Evolutionary conservation across 1,140 invertebrate species (phyloP), one percentile per base, ranked within the genome.

Genomic region (Caenorhabditis remanei): DNA sequence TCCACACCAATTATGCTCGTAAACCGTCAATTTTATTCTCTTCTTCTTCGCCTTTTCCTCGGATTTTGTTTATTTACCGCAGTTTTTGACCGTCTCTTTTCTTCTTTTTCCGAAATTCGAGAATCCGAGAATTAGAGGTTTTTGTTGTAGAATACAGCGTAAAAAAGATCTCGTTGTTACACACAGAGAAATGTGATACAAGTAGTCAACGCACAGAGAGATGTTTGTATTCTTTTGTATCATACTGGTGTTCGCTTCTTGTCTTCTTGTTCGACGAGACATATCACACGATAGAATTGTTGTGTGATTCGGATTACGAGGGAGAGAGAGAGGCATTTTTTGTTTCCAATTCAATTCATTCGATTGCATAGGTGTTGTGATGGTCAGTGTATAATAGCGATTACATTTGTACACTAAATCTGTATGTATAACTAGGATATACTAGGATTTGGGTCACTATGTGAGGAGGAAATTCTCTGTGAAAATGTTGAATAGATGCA

Each of bases 151-250:
- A 79, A 71, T 32, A 13, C 14, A 19, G 43, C 46, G 32, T 32
- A 32, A 32, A 32, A 32, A 32, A 32, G 32, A 32, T 24, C n/a
- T 79, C 43, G 32, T 46, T n/a, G 9, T 50, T 9, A 24, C 46
- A 24, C 46, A 24, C 71, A 13, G 21, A 79, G 71, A 79, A 79
- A 79, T 50, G 46, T 79, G 71, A 79, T 79, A 79, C 46, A 32
- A 24, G 71, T 79, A 53, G 71, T 79, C 46, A 46, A n/a, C n/a
- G n/a, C 53, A 46, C 50, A 79, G 24, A 79, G 46, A 79, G 19
- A 79, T 79, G 61, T 63, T 5, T 63, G 24, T 53, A 32, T 63
- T 11, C 21, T 32, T 63, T 21, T 53, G 24, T 79, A 46, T 79
- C n/a, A 48, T 48, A 79, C 21, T 48, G 24, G 43, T 79, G 71